Percentiles rank a stretch among this genome's conserved stretches.
phyloP scores from a whole-genome alignment of 92 coral and sea anemone species.

The Actinernus sp. region DNA sequence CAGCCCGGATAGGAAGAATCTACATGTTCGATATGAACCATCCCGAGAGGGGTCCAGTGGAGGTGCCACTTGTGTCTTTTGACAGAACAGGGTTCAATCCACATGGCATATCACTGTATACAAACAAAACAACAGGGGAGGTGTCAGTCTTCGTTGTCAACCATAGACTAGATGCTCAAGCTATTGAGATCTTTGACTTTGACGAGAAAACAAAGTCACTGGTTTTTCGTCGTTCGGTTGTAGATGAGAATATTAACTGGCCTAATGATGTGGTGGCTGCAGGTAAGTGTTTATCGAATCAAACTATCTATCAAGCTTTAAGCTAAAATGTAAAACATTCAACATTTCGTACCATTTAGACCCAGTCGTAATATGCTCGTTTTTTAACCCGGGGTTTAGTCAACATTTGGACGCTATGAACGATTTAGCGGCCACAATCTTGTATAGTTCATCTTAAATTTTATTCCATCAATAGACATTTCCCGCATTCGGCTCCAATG shows the following conservation, averaged over 20 bases:
- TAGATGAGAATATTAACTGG: slow-evolving; percentile 57
- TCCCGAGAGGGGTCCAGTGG: slow-evolving; percentile 44
- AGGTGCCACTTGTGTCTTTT: slow-evolving; percentile 53
- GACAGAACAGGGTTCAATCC: slow-evolving; percentile 74
- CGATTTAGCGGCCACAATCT: no score
- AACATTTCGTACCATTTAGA: no score
- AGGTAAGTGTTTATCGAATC: slow-evolving; percentile 39
- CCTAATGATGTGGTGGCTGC: slow-evolving; percentile 79
- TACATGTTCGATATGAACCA: slow-evolving; percentile 57
- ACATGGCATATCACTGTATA: slow-evolving; percentile 73
- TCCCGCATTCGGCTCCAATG: no score
- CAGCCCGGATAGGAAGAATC: slow-evolving; percentile 58
- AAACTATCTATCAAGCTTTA: no score
- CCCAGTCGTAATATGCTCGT: no score
- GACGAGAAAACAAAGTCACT: slow-evolving; percentile 54
- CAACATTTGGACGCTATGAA: no score
- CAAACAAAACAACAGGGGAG: slow-evolving; percentile 49
- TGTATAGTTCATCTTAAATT: no score
- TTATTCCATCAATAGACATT: no score
- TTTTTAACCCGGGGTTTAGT: no score
- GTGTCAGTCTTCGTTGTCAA: slow-evolving; percentile 79
- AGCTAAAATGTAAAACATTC: no score
- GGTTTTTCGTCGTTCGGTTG: slow-evolving; percentile 62
- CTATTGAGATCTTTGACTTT: slow-evolving; percentile 83
- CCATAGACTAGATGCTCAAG: slow-evolving; percentile 66